Evolutionary conservation across 53 echinoderm and acorn worm species (phyloP).

Genomic region (Stichopus horrens): DNA sequence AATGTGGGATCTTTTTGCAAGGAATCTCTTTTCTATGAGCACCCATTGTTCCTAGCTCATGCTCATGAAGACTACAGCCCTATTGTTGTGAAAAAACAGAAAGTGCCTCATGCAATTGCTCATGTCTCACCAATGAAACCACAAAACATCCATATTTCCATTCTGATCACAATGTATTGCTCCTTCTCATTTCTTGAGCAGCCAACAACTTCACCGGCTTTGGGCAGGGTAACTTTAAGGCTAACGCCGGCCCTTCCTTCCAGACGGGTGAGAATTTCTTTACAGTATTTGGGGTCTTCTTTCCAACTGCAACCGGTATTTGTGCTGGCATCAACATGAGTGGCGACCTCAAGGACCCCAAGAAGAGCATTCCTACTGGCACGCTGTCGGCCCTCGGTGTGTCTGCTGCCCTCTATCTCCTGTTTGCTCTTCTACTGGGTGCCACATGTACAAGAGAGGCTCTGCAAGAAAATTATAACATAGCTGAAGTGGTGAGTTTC

Average conservation of each 20-base stretch:
- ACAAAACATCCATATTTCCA: too few relatives aligned
- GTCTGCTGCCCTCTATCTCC: constrained; percentile 78
- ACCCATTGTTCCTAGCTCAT: too few relatives aligned
- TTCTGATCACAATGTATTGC: neutral
- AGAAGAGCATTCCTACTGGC: constrained; percentile 83
- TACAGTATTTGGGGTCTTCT: constrained; percentile 96
- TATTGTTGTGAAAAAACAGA: too few relatives aligned
- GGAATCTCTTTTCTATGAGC: too few relatives aligned
- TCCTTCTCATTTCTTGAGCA: constrained; percentile 24
- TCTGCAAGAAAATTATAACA: constrained; percentile 91
- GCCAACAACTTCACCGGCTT: constrained; percentile 80
- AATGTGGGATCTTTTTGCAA: too few relatives aligned
- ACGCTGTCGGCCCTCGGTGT: constrained; percentile 92
- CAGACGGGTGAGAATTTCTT: constrained; percentile 83
- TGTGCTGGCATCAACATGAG: constrained; percentile 99
- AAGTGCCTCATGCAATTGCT: too few relatives aligned
- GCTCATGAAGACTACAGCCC: too few relatives aligned
- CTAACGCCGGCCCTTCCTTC: constrained; percentile 81
- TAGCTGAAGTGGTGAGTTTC: constrained; percentile 82
- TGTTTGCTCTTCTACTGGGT: constrained; percentile 82
- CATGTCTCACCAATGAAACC: too few relatives aligned
- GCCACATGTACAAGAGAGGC: constrained; percentile 70
- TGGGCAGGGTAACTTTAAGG: constrained; percentile 67
- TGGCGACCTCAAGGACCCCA: constrained; percentile 81
- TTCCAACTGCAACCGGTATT: constrained; percentile 96